Percentiles rank a stretch among this genome's conserved stretches.
phyloP scores from a whole-genome alignment of 1,140 invertebrate genomes.

The Harpegnathos saltator region DNA sequence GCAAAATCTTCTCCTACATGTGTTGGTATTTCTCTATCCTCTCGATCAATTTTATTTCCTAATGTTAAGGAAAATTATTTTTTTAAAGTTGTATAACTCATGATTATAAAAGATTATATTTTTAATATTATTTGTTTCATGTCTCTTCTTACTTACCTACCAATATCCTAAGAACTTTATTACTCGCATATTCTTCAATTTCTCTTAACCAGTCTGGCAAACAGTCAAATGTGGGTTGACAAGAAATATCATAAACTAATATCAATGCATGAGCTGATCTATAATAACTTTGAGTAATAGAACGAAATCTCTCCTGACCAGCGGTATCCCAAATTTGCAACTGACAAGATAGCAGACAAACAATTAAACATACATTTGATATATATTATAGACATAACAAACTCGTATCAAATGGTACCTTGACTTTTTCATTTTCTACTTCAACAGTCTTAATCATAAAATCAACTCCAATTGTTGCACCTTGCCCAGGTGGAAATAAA shows the following conservation, averaged over 20 bases:
- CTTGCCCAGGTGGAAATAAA: slow-evolving; percentile 97
- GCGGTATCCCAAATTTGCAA: slow-evolving; percentile 99
- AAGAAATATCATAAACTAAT: slow-evolving; percentile 98
- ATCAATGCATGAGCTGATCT: slow-evolving; percentile 98
- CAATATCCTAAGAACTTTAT: slow-evolving; percentile 96
- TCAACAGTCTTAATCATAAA: slow-evolving; percentile 99
- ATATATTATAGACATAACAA: slow-evolving; percentile 21
- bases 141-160: slow-evolving; percentile 89
- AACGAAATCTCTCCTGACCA: slow-evolving; percentile 98
- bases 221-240: slow-evolving; percentile 98
- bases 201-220: slow-evolving; percentile 97
- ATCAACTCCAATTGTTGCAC: slow-evolving; percentile 99
- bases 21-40: slow-evolving; percentile 97
- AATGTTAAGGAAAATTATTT: slow-evolving; percentile 67
- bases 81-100: slow-evolving; percentile 6
- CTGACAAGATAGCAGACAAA: slow-evolving; percentile 86
- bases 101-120: not conserved
- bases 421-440: slow-evolving; percentile 99
- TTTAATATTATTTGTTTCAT: not conserved
- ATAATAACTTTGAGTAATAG: slow-evolving; percentile 99
- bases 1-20: slow-evolving; percentile 98
- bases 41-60: slow-evolving; percentile 98
- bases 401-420: slow-evolving; percentile 87
- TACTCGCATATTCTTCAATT: slow-evolving; percentile 98
- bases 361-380: not conserved